Percentiles rank a stretch among this genome's conserved stretches.
These are phyloP conservation scores for Azorinus chamasolen DNA, from an alignment of 2,888 invertebrate genomes.

Conservation along the genomic window DNA sequence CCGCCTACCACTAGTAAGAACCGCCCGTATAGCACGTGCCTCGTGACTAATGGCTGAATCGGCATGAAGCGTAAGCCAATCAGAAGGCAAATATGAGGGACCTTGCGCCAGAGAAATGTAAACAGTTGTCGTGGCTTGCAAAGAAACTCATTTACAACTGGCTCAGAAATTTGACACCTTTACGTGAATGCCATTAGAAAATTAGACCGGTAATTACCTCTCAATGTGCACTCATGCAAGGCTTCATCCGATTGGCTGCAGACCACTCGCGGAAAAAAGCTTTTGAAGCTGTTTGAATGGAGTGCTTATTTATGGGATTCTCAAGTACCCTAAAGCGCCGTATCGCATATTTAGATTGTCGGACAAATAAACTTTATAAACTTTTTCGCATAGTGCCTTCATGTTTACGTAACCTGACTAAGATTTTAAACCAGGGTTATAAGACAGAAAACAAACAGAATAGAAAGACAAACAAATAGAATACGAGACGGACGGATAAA, in stretches of 20 bases:
- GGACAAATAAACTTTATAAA: too few relatives aligned
- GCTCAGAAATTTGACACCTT: slow-evolving; percentile 70
- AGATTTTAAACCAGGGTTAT: too few relatives aligned
- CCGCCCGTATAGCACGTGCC: slow-evolving; percentile 53
- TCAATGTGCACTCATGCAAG: slow-evolving; percentile 54
- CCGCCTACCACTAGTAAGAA: too few relatives aligned
- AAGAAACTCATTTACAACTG: slow-evolving; percentile 67
- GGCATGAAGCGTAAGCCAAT: background rate
- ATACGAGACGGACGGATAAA: too few relatives aligned
- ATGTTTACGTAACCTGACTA: too few relatives aligned
- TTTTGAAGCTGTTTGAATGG: slow-evolving; percentile 7
- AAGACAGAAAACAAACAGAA: too few relatives aligned
- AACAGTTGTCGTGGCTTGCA: slow-evolving; percentile 45
- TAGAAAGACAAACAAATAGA: too few relatives aligned
- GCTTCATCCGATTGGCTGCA: slow-evolving; percentile 54
- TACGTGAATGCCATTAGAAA: slow-evolving; percentile 69
- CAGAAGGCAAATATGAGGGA: background rate
- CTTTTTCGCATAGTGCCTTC: too few relatives aligned
- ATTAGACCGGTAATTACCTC: slow-evolving; percentile 70
- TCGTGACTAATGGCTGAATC: slow-evolving; percentile 27
- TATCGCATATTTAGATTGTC: too few relatives aligned
- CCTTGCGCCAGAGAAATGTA: slow-evolving; percentile 32
- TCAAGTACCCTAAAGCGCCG: too few relatives aligned
- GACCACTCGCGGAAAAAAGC: slow-evolving; percentile 27
- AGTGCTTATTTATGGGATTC: slow-evolving; percentile 1